Evolutionary conservation across 2,113 vertebrate species (phyloP).

Genomic region (Megaptera novaeangliae): DNA sequence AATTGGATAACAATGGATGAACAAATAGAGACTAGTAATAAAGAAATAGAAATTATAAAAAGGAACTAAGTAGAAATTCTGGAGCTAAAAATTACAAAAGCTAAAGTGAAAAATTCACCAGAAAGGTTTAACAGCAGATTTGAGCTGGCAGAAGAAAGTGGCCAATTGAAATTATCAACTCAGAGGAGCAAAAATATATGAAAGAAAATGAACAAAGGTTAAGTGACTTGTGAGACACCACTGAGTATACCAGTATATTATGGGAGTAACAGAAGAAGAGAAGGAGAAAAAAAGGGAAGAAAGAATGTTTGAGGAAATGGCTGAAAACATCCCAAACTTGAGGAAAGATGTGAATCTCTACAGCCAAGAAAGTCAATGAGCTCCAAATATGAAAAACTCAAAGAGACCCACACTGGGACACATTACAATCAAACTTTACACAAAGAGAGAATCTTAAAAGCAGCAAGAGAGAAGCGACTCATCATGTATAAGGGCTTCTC

Average conservation of each 20-base stretch:
- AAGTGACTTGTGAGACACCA: background rate
- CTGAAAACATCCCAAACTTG: background rate
- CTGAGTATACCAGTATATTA: background rate
- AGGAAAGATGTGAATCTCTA: background rate
- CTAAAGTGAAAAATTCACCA: background rate
- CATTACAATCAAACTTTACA: background rate
- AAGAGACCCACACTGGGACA: background rate
- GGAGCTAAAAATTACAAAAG: background rate
- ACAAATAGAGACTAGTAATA: background rate
- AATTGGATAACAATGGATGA: background rate
- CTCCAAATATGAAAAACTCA: background rate
- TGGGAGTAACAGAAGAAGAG: background rate
- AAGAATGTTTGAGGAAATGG: conserved; percentile 11
- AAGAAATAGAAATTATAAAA: background rate
- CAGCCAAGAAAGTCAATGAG: background rate
- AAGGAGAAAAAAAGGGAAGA: background rate
- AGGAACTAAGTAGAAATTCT: background rate
- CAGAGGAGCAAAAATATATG: background rate
- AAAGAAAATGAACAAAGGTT: background rate
- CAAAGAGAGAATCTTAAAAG: background rate
- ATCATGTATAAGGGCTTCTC: background rate
- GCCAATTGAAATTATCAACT: background rate
- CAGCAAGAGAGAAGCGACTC: background rate
- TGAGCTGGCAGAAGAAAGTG: background rate
- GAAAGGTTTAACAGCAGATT: background rate